These are phyloP conservation scores for Mionectes olivaceus DNA, from an alignment of 2,797 vertebrate genomes.

Conservation along the genomic window DNA sequence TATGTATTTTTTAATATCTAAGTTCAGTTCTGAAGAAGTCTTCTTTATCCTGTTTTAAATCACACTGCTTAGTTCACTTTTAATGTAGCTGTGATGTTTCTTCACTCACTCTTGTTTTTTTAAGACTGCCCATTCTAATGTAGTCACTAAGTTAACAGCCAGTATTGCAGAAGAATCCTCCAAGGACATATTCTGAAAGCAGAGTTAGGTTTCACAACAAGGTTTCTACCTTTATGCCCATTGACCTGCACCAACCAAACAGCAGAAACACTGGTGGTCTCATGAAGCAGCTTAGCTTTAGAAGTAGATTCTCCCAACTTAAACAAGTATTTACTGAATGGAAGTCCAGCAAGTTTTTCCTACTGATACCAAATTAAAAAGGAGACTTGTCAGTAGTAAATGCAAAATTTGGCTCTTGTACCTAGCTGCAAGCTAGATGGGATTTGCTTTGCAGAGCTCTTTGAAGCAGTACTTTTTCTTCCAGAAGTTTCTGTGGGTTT, in stretches of 20 bases:
- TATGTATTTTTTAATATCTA: neutral
- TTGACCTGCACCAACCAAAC: neutral
- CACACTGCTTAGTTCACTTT: neutral
- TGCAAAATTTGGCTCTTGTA: accelerated
- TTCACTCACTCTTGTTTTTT: neutral
- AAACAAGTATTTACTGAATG: neutral
- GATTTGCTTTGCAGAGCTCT: neutral
- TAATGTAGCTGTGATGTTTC: neutral
- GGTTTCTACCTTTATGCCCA: neutral
- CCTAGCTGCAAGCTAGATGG: neutral
- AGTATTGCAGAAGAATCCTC: neutral
- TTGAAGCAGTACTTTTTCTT: neutral
- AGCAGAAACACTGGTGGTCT: accelerated
- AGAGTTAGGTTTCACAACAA: neutral
- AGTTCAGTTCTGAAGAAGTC: neutral
- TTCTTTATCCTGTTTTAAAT: neutral
- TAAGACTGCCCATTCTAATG: neutral
- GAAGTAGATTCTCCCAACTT: neutral
- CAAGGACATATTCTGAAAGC: neutral
- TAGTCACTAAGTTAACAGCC: neutral
- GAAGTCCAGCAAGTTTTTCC: neutral
- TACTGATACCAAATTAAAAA: neutral
- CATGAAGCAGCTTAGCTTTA: neutral
- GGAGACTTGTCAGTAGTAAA: accelerated
- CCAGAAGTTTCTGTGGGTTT: neutral